These are phyloP conservation scores for Laothoe populi DNA, from an alignment of 2,888 invertebrate genomes.

Conservation along the genomic window DNA sequence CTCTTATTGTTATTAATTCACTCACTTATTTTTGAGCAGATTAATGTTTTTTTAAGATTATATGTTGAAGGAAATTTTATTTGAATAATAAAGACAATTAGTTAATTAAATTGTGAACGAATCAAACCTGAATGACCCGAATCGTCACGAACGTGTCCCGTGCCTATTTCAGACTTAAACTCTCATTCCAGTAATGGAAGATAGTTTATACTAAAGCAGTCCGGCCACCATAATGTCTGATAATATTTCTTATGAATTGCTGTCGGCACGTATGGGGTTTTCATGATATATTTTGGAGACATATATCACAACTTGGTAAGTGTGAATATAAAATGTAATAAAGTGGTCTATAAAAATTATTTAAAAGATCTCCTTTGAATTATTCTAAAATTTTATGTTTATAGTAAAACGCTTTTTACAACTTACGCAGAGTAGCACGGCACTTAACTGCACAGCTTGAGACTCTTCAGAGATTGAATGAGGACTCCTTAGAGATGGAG, in stretches of 20 bases:
- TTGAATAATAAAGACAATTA: too few species aligned
- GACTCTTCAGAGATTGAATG: too few species aligned
- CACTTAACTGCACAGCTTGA: too few species aligned
- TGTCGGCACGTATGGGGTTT: constrained; percentile 45
- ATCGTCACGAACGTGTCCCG: constrained; percentile 1
- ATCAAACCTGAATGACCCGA: not conserved
- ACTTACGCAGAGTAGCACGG: too few species aligned
- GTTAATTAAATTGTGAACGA: not conserved
- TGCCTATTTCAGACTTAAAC: constrained; percentile 73
- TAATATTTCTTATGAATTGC: constrained; percentile 69
- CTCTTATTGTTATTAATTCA: too few species aligned
- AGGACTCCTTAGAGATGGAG: too few species aligned
- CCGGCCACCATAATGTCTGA: constrained; percentile 60
- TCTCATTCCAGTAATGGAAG: constrained; percentile 73
- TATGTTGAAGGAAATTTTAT: too few species aligned
- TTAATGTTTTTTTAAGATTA: too few species aligned
- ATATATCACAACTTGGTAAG: constrained; percentile 32
- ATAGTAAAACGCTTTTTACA: too few species aligned
- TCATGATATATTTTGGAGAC: constrained; percentile 48
- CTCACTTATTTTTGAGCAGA: too few species aligned
- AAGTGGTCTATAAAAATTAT: not conserved
- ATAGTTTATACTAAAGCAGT: constrained; percentile 70
- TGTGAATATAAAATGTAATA: constrained; percentile 25
- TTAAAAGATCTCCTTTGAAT: too few species aligned
- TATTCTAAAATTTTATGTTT: too few species aligned